Base-by-base conservation (phyloP, 1,140 invertebrate species). In the Eumaeus atala region DNA sequence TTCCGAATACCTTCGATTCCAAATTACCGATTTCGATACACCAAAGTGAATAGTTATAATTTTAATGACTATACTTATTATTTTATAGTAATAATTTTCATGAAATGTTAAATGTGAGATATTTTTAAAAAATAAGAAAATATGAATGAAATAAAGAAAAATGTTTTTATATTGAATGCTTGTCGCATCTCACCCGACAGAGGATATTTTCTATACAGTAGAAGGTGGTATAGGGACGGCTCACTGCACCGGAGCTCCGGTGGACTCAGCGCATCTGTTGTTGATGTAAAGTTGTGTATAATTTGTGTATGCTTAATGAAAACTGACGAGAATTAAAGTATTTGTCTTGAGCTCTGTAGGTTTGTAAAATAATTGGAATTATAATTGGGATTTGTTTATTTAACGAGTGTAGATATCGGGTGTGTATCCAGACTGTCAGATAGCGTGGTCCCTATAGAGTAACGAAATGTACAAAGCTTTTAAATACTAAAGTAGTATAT, bases 1-100 rank as follows among this genome's bases (percentile, higher is more conserved):
- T 71, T 74, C 70, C 64, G 58, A 55, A 58, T 49, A 72, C 70
- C 74, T 75, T 62, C 58, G 14, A 51, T 51, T 61, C 62, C 59
- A 54, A 61, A 58, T 61, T 55, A 53, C 50, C 37, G 14, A 34
- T 42, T 58, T 49, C 18, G 17, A 56, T 42, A 44, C 35, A 53
- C 40, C 42, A 53, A 53, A 40, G 28, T 35, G 28, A 36, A 33
- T 44, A 44, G 40, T 44, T 44, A 14, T 44, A 44, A 40, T 40
- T 40, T 16, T 40, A 14, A 40, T 9, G 40, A 44, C 40, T 44
- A 9, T 37, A 10, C 40, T 44, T 44, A 16, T 44, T 14, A 14
- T 44, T 18, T 16, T 12, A 9, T 14, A 14, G 40, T 17, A 9
- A 44, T 44, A 16, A 17, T 44, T 44, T 44, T 44, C 40, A 14